Evolutionary conservation across 2,888 invertebrate species (phyloP).

Genomic region (Limnephilus marmoratus): DNA sequence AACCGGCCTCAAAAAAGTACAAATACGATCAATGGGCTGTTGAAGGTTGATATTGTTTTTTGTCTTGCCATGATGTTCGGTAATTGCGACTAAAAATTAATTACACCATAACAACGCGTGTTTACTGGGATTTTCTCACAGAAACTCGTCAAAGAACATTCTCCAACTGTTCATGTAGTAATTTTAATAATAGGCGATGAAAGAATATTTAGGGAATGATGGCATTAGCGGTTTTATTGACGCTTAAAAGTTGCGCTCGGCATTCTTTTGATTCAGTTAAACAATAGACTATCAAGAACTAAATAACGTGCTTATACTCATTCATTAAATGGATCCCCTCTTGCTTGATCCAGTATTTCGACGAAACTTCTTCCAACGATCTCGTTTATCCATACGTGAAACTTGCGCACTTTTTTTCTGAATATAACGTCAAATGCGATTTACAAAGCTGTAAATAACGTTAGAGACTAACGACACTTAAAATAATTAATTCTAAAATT

Average conservation of each 20-base stretch:
- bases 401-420: too few relatives aligned
- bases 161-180: conserved; percentile 2
- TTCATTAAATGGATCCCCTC: not conserved
- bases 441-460: not conserved
- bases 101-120: conserved; percentile 7
- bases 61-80: not conserved
- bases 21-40: conserved; percentile 22
- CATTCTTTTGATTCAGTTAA: not conserved
- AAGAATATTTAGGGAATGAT: not conserved
- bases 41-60: conserved; percentile 24
- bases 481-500: not conserved
- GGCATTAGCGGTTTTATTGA: not conserved
- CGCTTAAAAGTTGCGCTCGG: not conserved
- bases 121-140: conserved; percentile 18
- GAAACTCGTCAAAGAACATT: conserved; percentile 13
- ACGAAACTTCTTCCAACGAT: not conserved
- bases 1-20: conserved; percentile 11
- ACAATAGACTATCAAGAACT: not conserved
- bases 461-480: not conserved
- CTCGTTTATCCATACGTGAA: not conserved
- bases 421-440: not conserved
- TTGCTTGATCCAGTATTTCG: not conserved
- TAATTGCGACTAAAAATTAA: conserved; percentile 32
- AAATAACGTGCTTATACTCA: not conserved
- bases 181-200: not conserved